Evolutionary conservation across 2,113 vertebrate genomes (phyloP), one percentile per base, ranked within the genome.

Genomic region (Poeciliopsis retropinna): DNA sequence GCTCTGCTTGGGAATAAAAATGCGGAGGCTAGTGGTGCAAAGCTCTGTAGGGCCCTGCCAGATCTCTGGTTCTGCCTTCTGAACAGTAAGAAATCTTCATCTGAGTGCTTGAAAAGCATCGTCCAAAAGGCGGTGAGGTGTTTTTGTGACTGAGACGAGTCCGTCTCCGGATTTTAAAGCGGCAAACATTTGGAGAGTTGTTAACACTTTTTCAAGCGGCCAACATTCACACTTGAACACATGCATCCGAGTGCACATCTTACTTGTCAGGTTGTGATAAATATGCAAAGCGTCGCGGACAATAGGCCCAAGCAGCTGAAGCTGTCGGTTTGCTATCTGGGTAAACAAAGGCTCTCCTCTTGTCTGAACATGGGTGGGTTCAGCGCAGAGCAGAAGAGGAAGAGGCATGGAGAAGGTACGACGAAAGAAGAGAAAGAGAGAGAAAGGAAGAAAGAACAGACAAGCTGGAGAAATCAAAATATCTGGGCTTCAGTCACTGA

Each of bases 401-500:
- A 82, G 76, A 76, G 71, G 70, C 17, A 68, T 25, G 34, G 67
- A 39, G 27, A 83, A 74, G 47, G 70, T 61, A 87, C 54, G 70
- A 70, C 34, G 11, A 41, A 64, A 29, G 70, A 32, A 73, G 12
- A 62, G 78, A 57, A 71, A 63, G 65, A 65, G 71, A 77, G 64
- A 64, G 75, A 64, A 17, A 84, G 82, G 68, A 80, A 82, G 80
- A 84, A 74, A 32, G 65, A 13, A 61, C 69, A 28, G 13, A 3
- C 0, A 14, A 47, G 83, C 81, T 79, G 80, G 72, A 54, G 80
- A 69, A 41, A 70, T 31, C 32, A 32, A 41, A 60, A 87, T 82
- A 85, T 90, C 85, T 86, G 85, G 83, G 37, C 70, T 76, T 83
- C 81, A 82, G 72, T 77, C 76, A 90, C 95, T 96, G 96, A 99